Evolutionary conservation across 2,113 vertebrate genomes (phyloP).

Genomic region (Fukomys damarensis): DNA sequence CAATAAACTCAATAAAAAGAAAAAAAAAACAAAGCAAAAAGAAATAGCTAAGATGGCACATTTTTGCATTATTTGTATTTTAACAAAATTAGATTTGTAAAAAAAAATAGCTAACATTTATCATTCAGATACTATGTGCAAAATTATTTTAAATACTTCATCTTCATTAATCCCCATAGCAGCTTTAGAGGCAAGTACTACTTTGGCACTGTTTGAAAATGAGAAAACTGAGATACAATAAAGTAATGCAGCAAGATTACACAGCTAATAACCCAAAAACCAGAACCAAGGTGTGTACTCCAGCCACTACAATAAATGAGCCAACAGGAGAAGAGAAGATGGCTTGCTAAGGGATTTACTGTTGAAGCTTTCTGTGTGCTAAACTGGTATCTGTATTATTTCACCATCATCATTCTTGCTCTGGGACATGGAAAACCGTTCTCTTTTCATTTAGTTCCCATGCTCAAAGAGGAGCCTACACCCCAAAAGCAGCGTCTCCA

Average conservation of each 20-base stretch:
- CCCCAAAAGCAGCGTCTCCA: background rate
- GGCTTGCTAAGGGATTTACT: background rate
- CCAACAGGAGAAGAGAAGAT: background rate
- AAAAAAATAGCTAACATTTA: background rate
- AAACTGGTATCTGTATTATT: background rate
- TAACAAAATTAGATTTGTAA: background rate
- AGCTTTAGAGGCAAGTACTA: background rate
- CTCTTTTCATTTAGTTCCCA: constrained; percentile 10
- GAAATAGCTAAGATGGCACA: background rate
- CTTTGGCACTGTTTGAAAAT: background rate
- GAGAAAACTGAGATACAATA: background rate
- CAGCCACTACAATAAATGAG: background rate
- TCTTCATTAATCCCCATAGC: constrained; percentile 32
- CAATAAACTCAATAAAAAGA: too few species aligned
- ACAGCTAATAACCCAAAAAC: background rate
- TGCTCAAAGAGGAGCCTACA: background rate
- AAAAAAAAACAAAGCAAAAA: background rate
- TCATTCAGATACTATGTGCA: background rate
- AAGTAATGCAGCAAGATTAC: background rate
- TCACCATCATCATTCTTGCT: background rate
- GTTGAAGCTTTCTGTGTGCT: background rate
- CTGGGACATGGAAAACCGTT: background rate
- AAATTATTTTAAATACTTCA: background rate
- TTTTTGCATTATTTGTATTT: constrained; percentile 3
- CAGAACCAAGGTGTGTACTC: background rate